Evolutionary conservation across 2,888 invertebrate species (phyloP).

Genomic region (Tenodera sinensis): DNA sequence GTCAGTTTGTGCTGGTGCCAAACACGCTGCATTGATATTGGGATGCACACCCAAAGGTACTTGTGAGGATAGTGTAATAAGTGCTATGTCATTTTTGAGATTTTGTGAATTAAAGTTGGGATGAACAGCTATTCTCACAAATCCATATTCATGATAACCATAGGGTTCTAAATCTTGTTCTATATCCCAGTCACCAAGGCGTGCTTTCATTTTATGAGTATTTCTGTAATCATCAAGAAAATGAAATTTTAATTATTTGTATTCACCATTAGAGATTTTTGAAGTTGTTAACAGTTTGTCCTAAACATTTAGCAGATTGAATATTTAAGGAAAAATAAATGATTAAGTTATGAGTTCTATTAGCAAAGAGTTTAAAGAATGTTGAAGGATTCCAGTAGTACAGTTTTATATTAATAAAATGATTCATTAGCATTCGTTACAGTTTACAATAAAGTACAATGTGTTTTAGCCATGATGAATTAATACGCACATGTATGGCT

Average conservation of each 20-base stretch:
- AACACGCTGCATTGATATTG: slow-evolving; percentile 51
- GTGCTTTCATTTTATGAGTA: slow-evolving; percentile 53
- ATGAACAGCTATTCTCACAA: slow-evolving; percentile 58
- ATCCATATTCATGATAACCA: slow-evolving; percentile 59
- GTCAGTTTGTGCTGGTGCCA: slow-evolving; percentile 42
- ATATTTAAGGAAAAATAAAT: too few species aligned
- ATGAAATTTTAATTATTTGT: neutral
- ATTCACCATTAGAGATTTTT: too few species aligned
- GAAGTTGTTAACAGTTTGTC: too few species aligned
- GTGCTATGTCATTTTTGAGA: slow-evolving; percentile 76
- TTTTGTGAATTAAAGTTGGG: slow-evolving; percentile 67
- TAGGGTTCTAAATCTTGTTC: slow-evolving; percentile 60
- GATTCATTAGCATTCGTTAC: too few species aligned
- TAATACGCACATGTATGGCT: slow-evolving; percentile 46
- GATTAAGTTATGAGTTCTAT: too few species aligned
- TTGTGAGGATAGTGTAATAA: slow-evolving; percentile 60
- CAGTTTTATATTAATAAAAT: too few species aligned
- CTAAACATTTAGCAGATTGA: too few species aligned
- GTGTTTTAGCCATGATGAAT: neutral
- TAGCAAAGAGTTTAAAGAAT: too few species aligned
- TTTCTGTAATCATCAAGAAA: neutral
- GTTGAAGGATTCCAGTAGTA: too few species aligned
- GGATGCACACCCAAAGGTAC: slow-evolving; percentile 43
- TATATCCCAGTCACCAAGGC: slow-evolving; percentile 75
- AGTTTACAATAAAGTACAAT: too few species aligned